Base-by-base conservation (phyloP, 2,113 vertebrate species). In the Pyxicephalus adspersus region DNA sequence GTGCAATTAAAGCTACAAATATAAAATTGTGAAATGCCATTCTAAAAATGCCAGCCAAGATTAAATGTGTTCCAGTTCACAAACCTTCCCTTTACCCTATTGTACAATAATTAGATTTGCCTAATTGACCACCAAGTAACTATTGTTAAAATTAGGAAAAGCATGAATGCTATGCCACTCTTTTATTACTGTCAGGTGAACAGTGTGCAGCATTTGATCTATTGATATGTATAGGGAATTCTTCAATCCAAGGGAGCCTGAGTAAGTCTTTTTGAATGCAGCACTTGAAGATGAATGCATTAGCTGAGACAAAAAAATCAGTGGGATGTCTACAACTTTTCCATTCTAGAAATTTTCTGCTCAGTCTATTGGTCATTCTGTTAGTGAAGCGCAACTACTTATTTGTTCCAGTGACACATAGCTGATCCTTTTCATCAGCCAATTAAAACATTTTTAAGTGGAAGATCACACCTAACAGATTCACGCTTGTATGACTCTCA, bases 31-130 rank as follows among this genome's bases (percentile, higher is more conserved):
- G 31, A 70, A 70, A 79, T 67, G 77, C 64, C 34, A 52, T 55
- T 18, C 28, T 78, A 25, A 78, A 55, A 67, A 67, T 67, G 28
- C 29, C 22, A 23, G 9, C 76, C 64, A n/a, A 58, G 22, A 78
- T 78, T 58, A 79, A 79, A 79, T 28, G 34, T 45, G 28, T 79
- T 68, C 31, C 77, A 79, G 65, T 61, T 81, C 79, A 80, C 34
- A 51, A 72, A 45, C n/a, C 28, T 45, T 73, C 4, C 68, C 29
- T 63, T 28, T 64, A 28, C 25, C n/a, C 68, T 45, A 81, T 81
- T 81, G 79, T 81, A 73, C 68, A 55, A 64, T 64, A 81, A 81
- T 81, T 81, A 81, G 79, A 81, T 73, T 73, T 81, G 79, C 79
- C 60, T 81, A 81, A 81, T 73, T 81, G 79, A 65, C 79, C 68